These are phyloP conservation scores for Acanthaster planci DNA, from an alignment of 35 echinoderm and acorn worm genomes.

Conservation along the genomic window DNA sequence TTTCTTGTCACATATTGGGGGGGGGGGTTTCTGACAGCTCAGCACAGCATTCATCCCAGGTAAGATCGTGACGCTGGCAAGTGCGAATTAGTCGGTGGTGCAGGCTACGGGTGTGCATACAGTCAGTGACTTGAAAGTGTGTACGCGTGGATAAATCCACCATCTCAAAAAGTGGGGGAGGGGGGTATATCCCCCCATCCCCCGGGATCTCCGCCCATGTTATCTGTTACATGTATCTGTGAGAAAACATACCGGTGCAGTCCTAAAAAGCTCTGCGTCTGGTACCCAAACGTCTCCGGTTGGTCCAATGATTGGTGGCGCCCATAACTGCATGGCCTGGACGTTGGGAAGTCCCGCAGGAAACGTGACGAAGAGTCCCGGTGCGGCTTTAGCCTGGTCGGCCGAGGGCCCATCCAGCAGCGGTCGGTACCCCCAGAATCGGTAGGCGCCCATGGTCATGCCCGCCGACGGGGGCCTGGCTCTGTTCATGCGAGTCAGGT, in stretches of 20 bases:
- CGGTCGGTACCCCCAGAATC: conserved; percentile 10
- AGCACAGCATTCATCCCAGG: too few relatives aligned
- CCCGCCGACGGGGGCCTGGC: background rate
- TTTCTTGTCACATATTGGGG: too few relatives aligned
- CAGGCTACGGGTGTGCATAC: too few relatives aligned
- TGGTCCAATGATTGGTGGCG: background rate
- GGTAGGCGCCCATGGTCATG: conserved; percentile 9
- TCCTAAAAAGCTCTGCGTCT: conserved; percentile 1
- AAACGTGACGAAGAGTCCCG: conserved; percentile 15
- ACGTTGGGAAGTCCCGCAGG: background rate
- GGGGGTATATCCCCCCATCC: too few relatives aligned
- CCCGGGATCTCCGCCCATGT: too few relatives aligned
- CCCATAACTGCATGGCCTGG: conserved; percentile 7
- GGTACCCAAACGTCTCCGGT: conserved; percentile 5
- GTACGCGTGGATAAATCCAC: too few relatives aligned
- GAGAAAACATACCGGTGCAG: background rate
- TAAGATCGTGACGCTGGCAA: too few relatives aligned
- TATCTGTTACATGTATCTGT: too few relatives aligned
- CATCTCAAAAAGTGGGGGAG: too few relatives aligned
- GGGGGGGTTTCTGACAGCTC: too few relatives aligned
- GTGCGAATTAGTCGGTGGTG: too few relatives aligned
- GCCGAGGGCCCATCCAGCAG: background rate
- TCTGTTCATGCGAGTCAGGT: conserved; percentile 2
- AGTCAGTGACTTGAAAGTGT: too few relatives aligned
- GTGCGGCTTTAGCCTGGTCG: background rate